Evolutionary conservation across 2,797 vertebrate genomes (phyloP).

Genomic region (Ptychadena robeensis): DNA sequence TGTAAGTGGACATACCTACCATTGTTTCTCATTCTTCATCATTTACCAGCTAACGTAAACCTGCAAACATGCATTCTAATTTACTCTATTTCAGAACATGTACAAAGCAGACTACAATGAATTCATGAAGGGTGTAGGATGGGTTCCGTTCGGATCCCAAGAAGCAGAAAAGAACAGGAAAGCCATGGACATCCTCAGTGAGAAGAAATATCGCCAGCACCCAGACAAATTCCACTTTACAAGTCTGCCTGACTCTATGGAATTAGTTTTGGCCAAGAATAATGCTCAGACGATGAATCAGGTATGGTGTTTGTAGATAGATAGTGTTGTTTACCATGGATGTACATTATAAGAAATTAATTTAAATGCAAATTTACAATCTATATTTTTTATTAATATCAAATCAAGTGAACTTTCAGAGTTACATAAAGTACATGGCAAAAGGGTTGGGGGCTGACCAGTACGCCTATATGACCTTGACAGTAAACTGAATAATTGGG

Average conservation of each 20-base stretch:
- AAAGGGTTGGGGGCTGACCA: no score
- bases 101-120: slow-evolving; percentile 92
- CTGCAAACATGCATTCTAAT: no score
- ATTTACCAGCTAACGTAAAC: background rate
- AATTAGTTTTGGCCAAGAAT: slow-evolving; percentile 80
- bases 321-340: no score
- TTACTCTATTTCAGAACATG: slow-evolving; percentile 79
- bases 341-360: no score
- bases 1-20: slow-evolving; percentile 71
- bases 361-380: no score
- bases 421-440: no score
- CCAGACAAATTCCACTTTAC: slow-evolving; percentile 82
- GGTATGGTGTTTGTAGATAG: slow-evolving; percentile 65
- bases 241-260: slow-evolving; percentile 89
- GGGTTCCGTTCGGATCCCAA: slow-evolving; percentile 87
- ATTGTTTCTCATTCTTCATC: background rate
- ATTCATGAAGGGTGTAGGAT: slow-evolving; percentile 81
- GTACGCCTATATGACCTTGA: no score
- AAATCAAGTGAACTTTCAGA: no score
- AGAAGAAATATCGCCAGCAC: slow-evolving; percentile 83
- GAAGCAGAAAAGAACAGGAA: slow-evolving; percentile 85
- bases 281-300: slow-evolving; percentile 89
- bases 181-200: slow-evolving; percentile 84
- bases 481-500: no score
- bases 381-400: no score